phyloP scores from a whole-genome alignment of 2,797 vertebrate species.

The Anableps anableps region DNA sequence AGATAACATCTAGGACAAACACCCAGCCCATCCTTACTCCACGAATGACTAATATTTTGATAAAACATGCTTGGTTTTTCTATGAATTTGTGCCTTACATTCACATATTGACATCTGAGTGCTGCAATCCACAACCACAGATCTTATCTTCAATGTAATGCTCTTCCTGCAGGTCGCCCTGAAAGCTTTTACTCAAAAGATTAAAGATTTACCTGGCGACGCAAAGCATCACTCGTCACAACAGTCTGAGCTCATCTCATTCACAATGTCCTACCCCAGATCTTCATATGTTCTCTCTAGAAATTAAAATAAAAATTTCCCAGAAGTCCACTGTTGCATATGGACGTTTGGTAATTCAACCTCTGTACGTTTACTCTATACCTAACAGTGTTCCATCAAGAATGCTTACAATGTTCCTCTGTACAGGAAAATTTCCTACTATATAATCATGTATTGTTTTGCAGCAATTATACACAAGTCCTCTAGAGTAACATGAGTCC shows the following conservation, averaged over 20 bases:
- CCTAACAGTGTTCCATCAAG: not conserved
- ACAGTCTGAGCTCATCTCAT: not conserved
- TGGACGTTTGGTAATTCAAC: not conserved
- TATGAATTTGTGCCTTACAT: not conserved
- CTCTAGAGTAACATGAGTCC: not conserved
- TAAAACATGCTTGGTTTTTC: not conserved
- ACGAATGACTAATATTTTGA: not conserved
- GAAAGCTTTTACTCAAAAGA: not conserved
- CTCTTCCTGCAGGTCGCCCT: not conserved
- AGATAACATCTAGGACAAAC: constrained; percentile 14
- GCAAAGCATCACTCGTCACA: not conserved
- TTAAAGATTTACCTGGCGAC: not conserved
- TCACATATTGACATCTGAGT: not conserved
- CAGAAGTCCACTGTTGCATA: not conserved
- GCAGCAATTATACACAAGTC: not conserved
- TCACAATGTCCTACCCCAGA: not conserved
- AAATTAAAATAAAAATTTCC: not conserved
- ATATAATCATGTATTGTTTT: not conserved
- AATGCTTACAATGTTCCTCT: not conserved
- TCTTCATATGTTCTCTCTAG: not conserved
- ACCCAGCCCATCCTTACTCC: not conserved
- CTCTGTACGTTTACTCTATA: not conserved
- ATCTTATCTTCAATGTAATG: not conserved
- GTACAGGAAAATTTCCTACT: not conserved
- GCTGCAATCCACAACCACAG: not conserved